Evolutionary conservation across 2,113 vertebrate species (phyloP).

Genomic region (Oophaga pumilio): DNA sequence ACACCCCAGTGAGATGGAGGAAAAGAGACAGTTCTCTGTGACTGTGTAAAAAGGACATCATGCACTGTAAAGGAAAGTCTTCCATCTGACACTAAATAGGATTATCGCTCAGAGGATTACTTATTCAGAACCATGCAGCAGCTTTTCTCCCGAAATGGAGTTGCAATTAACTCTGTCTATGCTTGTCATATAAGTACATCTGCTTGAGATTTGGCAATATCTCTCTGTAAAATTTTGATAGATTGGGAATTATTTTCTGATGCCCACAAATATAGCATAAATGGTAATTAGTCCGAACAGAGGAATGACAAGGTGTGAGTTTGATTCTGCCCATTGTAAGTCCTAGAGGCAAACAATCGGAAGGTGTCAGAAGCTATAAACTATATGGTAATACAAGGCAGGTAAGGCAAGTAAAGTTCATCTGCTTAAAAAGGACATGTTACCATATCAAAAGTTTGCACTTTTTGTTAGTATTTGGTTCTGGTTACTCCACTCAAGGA

Average conservation of each 20-base stretch:
- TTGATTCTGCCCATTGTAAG: too few relatives aligned
- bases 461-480: too few relatives aligned
- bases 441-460: too few relatives aligned
- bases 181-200: background rate
- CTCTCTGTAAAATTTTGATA: background rate
- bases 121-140: background rate
- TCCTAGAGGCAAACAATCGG: background rate
- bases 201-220: background rate
- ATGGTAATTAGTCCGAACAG: background rate
- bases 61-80: slow-evolving; percentile 30
- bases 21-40: slow-evolving; percentile 6
- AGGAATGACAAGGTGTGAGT: too few relatives aligned
- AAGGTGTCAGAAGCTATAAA: too few relatives aligned
- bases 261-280: background rate
- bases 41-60: slow-evolving; percentile 24
- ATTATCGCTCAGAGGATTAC: slow-evolving; percentile 47
- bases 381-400: too few relatives aligned
- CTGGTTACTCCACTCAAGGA: too few relatives aligned
- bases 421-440: too few relatives aligned
- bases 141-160: background rate
- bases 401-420: too few relatives aligned
- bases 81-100: slow-evolving; percentile 34
- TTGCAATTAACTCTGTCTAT: slow-evolving; percentile 34
- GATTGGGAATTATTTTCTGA: background rate
- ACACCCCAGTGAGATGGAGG: background rate